These are phyloP conservation scores for Aspidiotus destructor DNA, from an alignment of 2,888 invertebrate genomes.

Conservation along the genomic window DNA sequence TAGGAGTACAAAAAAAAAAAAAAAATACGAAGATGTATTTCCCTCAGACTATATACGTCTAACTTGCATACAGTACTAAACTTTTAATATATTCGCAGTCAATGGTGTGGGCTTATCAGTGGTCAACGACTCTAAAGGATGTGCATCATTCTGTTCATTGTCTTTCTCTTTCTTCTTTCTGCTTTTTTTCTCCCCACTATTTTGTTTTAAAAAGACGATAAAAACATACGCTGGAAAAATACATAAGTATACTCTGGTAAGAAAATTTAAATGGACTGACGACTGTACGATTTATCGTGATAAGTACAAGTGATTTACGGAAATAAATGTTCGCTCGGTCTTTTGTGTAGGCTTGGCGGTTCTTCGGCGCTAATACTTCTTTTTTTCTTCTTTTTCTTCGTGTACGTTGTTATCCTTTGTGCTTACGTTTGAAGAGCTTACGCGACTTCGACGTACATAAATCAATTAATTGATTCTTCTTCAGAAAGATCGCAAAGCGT, in stretches of 20 bases:
- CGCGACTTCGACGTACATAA: constrained; percentile 1
- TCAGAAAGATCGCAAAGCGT: neutral
- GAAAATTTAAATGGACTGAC: constrained; percentile 12
- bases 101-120: neutral
- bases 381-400: neutral
- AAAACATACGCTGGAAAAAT: neutral
- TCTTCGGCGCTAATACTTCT: neutral
- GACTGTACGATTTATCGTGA: constrained; percentile 9
- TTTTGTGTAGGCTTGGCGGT: constrained; percentile 6
- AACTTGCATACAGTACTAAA: neutral
- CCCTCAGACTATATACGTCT: too few species aligned
- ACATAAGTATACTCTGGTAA: neutral
- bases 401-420: neutral
- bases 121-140: constrained; percentile 4
- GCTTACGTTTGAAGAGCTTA: neutral
- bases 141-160: neutral
- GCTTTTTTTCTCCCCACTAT: neutral
- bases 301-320: constrained; percentile 20
- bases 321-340: neutral
- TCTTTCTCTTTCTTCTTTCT: too few species aligned
- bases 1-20: too few species aligned
- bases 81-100: constrained; percentile 1
- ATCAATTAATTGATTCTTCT: constrained; percentile 13
- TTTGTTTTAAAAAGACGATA: constrained; percentile 3
- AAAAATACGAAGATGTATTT: too few species aligned